Percentiles rank a stretch among this genome's conserved stretches.
These are phyloP conservation scores for Sebastes steindachneri DNA, from an alignment of 2,797 vertebrate species.

Conservation along the genomic window DNA sequence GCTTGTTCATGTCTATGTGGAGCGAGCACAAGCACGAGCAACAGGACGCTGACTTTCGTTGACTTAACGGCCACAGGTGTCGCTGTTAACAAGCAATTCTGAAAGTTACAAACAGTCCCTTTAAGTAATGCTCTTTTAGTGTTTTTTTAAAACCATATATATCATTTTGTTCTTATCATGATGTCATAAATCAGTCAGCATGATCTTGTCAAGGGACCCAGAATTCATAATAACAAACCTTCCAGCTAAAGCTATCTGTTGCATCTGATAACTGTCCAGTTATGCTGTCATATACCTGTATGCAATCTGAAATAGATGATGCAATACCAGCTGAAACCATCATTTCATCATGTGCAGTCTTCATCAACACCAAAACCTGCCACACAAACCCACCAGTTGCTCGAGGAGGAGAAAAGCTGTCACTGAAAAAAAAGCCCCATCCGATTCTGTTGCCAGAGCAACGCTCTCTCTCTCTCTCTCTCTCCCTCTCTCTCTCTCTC, in stretches of 20 bases:
- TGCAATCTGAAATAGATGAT: not conserved
- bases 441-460: slow-evolving; percentile 68
- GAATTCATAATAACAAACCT: not conserved
- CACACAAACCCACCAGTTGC: slow-evolving; percentile 43
- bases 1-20: too few relatives aligned
- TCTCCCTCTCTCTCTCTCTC: not conserved
- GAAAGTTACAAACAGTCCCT: too few relatives aligned
- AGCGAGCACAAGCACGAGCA: too few relatives aligned
- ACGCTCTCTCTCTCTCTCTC: slow-evolving; percentile 51
- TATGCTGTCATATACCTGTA: not conserved
- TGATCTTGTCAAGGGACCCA: not conserved
- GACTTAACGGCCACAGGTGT: too few relatives aligned
- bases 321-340: not conserved
- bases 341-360: slow-evolving; percentile 1
- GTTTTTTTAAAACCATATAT: too few relatives aligned
- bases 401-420: slow-evolving; percentile 9
- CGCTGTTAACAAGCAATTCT: too few relatives aligned
- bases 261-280: not conserved
- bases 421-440: not conserved
- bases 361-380: slow-evolving; percentile 23
- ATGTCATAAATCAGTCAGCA: not conserved
- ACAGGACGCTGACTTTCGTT: too few relatives aligned
- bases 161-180: too few relatives aligned
- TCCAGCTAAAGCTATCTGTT: not conserved
- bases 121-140: too few relatives aligned